Evolutionary conservation across 2,113 vertebrate species (phyloP).

Genomic region (Neolamprologus caudopunctatus): DNA sequence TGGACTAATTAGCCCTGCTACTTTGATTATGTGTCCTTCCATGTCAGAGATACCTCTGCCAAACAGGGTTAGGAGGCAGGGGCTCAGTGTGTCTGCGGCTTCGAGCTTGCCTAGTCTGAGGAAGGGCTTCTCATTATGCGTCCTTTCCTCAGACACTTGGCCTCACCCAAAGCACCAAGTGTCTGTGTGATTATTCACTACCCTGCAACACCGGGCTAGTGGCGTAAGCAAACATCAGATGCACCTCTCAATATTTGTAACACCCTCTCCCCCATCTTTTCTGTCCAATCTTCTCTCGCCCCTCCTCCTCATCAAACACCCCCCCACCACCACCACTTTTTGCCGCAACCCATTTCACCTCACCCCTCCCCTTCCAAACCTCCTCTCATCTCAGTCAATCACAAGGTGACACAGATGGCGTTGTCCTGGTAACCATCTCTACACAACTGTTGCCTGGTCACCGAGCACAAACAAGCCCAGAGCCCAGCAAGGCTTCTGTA

Average conservation of each 20-base stretch:
- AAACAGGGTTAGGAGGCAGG: conserved; percentile 10
- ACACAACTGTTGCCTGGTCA: conserved; percentile 64
- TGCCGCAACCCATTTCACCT: conserved; percentile 8
- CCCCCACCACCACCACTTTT: not conserved
- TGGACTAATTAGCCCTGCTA: conserved; percentile 21
- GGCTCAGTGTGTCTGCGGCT: not conserved
- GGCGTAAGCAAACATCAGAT: conserved; percentile 2
- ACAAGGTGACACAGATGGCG: conserved; percentile 53
- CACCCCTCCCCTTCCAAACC: not conserved
- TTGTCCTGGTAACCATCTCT: conserved; percentile 59
- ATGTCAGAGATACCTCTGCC: not conserved
- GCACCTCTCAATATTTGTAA: not conserved
- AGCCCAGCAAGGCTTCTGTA: conserved; percentile 2
- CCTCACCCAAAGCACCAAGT: conserved; percentile 31
- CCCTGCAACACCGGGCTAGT: not conserved
- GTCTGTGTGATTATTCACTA: conserved; percentile 51
- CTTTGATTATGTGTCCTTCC: not conserved
- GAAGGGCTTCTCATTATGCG: conserved; percentile 34
- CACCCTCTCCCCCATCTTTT: not conserved
- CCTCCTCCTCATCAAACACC: not conserved
- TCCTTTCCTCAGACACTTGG: conserved; percentile 13
- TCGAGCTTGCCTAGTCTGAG: not conserved
- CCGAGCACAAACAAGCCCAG: conserved; percentile 23
- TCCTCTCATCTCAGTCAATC: conserved; percentile 52
- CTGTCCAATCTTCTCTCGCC: not conserved